A percentile compares a stretch with the other conserved stretches of the same genome.
Evolutionary conservation across 2,113 vertebrate species (phyloP).

Genomic region (Scolopax mira): DNA sequence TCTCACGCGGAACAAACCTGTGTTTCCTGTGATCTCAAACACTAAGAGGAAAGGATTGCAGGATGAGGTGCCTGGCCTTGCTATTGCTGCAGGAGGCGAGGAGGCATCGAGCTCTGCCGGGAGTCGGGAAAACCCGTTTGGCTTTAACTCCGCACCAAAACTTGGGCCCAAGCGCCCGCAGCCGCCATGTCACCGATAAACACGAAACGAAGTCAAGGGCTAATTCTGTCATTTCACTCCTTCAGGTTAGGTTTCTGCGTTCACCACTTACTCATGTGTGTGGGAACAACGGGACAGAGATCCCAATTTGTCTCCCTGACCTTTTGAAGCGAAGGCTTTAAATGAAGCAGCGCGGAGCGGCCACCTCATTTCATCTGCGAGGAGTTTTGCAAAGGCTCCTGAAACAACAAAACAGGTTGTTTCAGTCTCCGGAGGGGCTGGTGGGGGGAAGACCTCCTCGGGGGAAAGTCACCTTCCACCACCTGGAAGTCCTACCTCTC

Average conservation of each 20-base stretch:
- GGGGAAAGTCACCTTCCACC: not conserved
- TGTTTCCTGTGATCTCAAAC: not conserved
- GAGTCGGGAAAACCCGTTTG: accelerated
- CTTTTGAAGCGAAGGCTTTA: not conserved
- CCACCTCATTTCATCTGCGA: not conserved
- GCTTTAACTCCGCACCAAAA: not conserved
- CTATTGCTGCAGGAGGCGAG: not conserved
- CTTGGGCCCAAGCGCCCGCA: not conserved
- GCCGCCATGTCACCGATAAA: not conserved
- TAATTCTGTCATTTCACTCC: not conserved
- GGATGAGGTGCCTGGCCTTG: conserved; percentile 17
- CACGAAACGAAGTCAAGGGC: not conserved
- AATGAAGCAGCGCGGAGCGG: accelerated
- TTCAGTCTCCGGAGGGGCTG: not conserved
- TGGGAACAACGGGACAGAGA: not conserved
- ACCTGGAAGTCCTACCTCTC: not conserved
- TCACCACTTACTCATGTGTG: not conserved
- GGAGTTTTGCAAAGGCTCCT: too few relatives aligned
- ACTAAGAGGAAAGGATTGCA: not conserved
- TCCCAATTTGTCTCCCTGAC: not conserved
- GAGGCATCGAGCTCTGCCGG: not conserved
- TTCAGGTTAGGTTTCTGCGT: not conserved
- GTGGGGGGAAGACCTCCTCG: not conserved
- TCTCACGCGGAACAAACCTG: not conserved
- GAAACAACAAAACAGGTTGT: not conserved